These are phyloP conservation scores for Rhinopomastus cyanomelas DNA, from an alignment of 2,113 vertebrate genomes.

Conservation along the genomic window DNA sequence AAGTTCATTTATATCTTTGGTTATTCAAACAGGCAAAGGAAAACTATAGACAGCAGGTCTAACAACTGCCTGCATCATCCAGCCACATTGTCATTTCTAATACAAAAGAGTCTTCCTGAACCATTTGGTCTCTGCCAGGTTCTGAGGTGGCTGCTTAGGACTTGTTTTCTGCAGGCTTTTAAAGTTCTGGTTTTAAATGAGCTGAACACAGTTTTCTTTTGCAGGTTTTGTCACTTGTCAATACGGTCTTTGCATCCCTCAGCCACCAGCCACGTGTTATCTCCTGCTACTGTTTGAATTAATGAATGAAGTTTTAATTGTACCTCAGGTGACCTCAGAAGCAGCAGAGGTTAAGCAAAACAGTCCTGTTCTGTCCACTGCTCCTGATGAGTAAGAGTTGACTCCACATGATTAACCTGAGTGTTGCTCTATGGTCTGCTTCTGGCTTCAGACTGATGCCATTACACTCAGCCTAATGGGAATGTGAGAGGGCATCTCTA, in stretches of 20 bases:
- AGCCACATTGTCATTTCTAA: neutral
- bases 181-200: neutral
- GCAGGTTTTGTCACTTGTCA: neutral
- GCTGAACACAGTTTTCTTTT: neutral
- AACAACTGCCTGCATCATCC: neutral
- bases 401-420: neutral
- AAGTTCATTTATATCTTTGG: neutral
- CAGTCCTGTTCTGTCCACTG: neutral
- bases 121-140: neutral
- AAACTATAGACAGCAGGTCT: neutral
- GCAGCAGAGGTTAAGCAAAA: neutral
- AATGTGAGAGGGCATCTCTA: neutral
- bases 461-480: neutral
- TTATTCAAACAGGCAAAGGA: neutral
- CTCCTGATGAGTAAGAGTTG: neutral
- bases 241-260: neutral
- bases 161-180: neutral
- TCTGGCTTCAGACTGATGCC: constrained; percentile 12
- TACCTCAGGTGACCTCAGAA: neutral
- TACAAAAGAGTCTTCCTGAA: neutral
- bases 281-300: neutral
- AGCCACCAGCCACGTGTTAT: neutral
- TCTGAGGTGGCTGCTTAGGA: neutral
- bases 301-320: neutral
- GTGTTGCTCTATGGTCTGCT: neutral